Evolutionary conservation across 2,797 vertebrate species (phyloP).

Genomic region (Sebastes cheni): DNA sequence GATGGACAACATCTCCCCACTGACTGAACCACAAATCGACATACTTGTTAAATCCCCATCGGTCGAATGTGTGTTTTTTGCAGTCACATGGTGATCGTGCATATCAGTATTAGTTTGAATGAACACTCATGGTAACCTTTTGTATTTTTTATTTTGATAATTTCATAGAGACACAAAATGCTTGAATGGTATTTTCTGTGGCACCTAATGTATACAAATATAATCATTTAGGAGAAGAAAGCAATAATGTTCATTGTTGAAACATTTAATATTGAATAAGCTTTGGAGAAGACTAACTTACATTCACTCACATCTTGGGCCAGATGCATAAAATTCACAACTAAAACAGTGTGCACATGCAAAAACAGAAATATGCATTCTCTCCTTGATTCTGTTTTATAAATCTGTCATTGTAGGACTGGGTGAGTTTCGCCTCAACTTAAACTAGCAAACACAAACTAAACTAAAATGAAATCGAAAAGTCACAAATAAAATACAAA

Average conservation of each 20-base stretch:
- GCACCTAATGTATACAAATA: slow-evolving; percentile 29
- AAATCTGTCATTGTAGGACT: not conserved
- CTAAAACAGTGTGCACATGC: not conserved
- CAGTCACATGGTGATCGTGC: slow-evolving; percentile 8
- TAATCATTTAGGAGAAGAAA: not conserved
- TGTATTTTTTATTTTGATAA: slow-evolving; percentile 64
- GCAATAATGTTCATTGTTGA: not conserved
- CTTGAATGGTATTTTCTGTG: not conserved
- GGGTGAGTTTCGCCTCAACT: no score
- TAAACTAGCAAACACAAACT: no score
- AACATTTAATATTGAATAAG: slow-evolving; percentile 28
- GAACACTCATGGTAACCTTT: slow-evolving; percentile 43
- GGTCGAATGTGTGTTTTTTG: slow-evolving; percentile 19
- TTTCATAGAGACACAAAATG: slow-evolving; percentile 20
- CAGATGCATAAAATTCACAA: not conserved
- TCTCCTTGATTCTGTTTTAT: not conserved
- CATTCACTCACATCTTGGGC: slow-evolving; percentile 53
- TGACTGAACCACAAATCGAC: slow-evolving; percentile 30
- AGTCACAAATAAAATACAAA: no score
- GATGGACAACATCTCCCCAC: not conserved
- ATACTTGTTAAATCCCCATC: slow-evolving; percentile 1
- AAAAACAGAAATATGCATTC: not conserved
- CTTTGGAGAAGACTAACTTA: not conserved
- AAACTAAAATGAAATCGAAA: no score
- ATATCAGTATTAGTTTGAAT: slow-evolving; percentile 31